These are phyloP conservation scores for Hippocampus guttulatus DNA, from an alignment of 2,113 vertebrate species.

Conservation along the genomic window DNA sequence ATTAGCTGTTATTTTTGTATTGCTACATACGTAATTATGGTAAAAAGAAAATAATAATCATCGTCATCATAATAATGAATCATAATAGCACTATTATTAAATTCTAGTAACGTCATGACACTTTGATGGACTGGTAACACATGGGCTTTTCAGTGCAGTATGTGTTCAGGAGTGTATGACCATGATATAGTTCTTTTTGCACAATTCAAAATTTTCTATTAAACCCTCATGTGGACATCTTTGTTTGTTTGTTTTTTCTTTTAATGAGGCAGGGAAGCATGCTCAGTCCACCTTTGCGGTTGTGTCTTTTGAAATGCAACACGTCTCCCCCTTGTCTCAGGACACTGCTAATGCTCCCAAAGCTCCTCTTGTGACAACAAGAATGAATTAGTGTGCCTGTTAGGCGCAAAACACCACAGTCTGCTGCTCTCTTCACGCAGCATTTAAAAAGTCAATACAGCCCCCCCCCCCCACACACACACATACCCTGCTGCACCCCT, in stretches of 20 bases:
- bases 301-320: slow-evolving; percentile 1
- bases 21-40: too few species aligned
- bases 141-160: not conserved
- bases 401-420: slow-evolving; percentile 17
- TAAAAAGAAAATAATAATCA: too few species aligned
- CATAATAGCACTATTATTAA: not conserved
- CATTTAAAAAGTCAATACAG: slow-evolving; percentile 51
- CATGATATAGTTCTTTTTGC: too few species aligned
- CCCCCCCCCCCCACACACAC: not conserved
- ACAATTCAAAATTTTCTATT: too few species aligned
- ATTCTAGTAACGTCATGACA: not conserved
- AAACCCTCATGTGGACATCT: too few species aligned
- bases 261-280: not conserved
- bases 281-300: not conserved
- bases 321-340: not conserved
- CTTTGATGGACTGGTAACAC: not conserved
- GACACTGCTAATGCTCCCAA: slow-evolving; percentile 24
- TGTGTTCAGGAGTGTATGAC: too few species aligned
- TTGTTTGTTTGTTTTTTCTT: too few species aligned
- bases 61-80: too few species aligned
- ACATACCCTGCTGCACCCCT: not conserved
- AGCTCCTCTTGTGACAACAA: slow-evolving; percentile 15
- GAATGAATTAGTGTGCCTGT: slow-evolving; percentile 8
- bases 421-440: slow-evolving; percentile 45
- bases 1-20: too few species aligned